Percentiles rank a stretch among this genome's conserved stretches.
These are phyloP conservation scores for Hipparchia sbordonii DNA, from an alignment of 2,888 invertebrate species.

Conservation along the genomic window DNA sequence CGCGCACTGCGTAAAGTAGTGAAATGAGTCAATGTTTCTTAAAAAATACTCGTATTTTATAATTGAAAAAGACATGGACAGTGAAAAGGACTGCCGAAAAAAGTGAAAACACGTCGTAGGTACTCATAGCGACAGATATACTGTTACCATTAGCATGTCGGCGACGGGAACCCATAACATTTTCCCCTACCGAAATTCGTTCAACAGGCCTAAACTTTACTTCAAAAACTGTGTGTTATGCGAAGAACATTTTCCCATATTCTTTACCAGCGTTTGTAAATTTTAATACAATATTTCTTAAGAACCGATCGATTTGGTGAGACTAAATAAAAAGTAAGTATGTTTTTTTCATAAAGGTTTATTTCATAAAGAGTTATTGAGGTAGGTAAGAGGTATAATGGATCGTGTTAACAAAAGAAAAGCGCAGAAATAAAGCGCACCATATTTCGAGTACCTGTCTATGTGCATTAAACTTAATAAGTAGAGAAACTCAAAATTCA, in stretches of 20 bases:
- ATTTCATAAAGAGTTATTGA: not conserved
- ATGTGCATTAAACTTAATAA: not conserved
- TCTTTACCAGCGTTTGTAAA: not conserved
- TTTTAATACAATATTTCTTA: too few species aligned
- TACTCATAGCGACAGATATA: too few species aligned
- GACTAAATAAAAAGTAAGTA: not conserved
- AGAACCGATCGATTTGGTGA: not conserved
- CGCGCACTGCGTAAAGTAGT: not conserved
- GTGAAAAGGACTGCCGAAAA: too few species aligned
- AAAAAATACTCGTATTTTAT: too few species aligned
- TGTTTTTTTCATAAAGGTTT: not conserved
- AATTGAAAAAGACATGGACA: too few species aligned
- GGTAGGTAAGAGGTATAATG: too few species aligned
- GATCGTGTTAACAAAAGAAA: not conserved
- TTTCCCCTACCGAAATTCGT: too few species aligned
- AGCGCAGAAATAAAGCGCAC: not conserved
- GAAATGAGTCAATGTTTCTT: not conserved
- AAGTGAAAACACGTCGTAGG: too few species aligned
- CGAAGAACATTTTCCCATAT: too few species aligned
- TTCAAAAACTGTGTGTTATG: too few species aligned
- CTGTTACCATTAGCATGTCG: not conserved
- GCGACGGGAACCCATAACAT: too few species aligned
- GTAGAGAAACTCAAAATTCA: not conserved
- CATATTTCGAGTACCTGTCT: not conserved
- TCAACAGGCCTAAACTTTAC: not conserved